Evolutionary conservation across 2,797 vertebrate species (phyloP).

Genomic region (Diglossa cyanea): DNA sequence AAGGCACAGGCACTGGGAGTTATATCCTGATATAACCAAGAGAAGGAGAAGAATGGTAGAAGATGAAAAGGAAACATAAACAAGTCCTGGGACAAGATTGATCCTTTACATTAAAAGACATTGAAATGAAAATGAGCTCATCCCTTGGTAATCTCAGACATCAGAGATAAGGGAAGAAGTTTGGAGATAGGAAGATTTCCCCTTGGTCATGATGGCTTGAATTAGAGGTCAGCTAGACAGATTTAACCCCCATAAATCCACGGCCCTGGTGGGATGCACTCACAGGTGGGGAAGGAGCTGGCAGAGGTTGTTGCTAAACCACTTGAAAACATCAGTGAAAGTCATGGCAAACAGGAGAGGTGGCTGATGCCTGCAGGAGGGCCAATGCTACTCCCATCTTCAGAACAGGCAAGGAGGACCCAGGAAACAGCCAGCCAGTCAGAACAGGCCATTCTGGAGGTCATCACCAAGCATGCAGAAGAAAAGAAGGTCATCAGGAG

Average conservation of each 20-base stretch:
- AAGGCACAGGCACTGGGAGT: not conserved
- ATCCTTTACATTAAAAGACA: not conserved
- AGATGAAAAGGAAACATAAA: not conserved
- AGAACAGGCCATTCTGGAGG: not conserved
- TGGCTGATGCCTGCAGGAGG: not conserved
- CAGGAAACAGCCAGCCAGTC: not conserved
- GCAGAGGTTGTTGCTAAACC: not conserved
- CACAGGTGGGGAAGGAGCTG: fast-evolving
- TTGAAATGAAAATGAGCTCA: not conserved
- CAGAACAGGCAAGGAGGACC: not conserved
- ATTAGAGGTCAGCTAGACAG: fast-evolving
- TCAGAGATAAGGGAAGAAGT: not conserved
- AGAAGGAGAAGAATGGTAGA: not conserved
- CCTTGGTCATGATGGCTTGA: not conserved
- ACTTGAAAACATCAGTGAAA: not conserved
- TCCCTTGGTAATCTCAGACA: not conserved
- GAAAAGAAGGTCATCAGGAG: not conserved
- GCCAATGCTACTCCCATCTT: not conserved
- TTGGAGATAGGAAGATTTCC: not conserved
- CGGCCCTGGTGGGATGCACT: not conserved
- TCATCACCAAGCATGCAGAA: not conserved
- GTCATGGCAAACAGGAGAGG: not conserved
- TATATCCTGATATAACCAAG: not conserved
- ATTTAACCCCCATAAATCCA: not conserved
- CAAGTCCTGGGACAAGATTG: not conserved